Percentiles rank a stretch among this genome's conserved stretches.
Evolutionary conservation across 1,140 invertebrate genomes (phyloP).

Genomic region (Drosophila repletoides): DNA sequence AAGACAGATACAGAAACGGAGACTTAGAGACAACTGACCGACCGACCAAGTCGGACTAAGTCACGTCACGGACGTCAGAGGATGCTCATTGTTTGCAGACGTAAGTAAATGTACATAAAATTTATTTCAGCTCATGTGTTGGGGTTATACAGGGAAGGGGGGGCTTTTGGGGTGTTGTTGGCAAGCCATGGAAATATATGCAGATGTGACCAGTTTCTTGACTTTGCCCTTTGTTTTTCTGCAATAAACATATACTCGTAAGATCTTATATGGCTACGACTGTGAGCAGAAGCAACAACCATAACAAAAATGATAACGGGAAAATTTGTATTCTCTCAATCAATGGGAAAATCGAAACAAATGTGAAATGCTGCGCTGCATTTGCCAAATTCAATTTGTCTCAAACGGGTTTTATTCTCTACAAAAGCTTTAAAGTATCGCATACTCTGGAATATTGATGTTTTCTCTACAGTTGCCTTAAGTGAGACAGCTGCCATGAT

Average conservation of each 20-base stretch:
- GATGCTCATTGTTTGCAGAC: slow-evolving; percentile 73
- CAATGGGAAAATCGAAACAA: slow-evolving; percentile 60
- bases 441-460: slow-evolving; percentile 16
- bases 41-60: slow-evolving; percentile 55
- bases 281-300: slow-evolving; percentile 31
- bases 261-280: slow-evolving; percentile 41
- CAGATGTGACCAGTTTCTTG: slow-evolving; percentile 69
- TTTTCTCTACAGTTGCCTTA: slow-evolving; percentile 6
- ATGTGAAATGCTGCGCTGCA: slow-evolving; percentile 60
- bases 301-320: slow-evolving; percentile 47
- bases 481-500: slow-evolving; percentile 8
- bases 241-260: slow-evolving; percentile 73
- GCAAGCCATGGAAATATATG: slow-evolving; percentile 55
- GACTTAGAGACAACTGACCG: slow-evolving; percentile 27
- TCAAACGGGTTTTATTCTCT: slow-evolving; percentile 32
- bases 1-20: slow-evolving; percentile 39
- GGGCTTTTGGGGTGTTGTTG: neutral
- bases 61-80: slow-evolving; percentile 59
- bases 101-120: slow-evolving; percentile 80
- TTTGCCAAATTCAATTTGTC: slow-evolving; percentile 59
- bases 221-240: slow-evolving; percentile 68
- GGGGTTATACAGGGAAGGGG: neutral
- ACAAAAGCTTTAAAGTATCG: slow-evolving; percentile 43
- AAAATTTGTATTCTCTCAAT: slow-evolving; percentile 55
- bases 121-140: slow-evolving; percentile 65